phyloP scores from a whole-genome alignment of 1,140 invertebrate genomes.

The Panagrolaimus sp. region DNA sequence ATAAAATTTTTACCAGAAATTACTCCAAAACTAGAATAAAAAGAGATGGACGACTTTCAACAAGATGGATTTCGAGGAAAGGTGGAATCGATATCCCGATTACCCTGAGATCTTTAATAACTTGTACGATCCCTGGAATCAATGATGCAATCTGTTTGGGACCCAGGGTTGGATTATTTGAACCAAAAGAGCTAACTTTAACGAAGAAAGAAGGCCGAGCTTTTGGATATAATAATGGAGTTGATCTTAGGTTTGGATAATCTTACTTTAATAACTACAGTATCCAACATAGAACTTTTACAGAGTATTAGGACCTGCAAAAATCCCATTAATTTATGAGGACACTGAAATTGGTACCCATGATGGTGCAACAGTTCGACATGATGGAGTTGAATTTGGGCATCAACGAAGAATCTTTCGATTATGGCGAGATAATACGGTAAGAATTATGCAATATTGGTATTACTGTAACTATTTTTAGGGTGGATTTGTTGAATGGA shows the following conservation, averaged over 20 bases:
- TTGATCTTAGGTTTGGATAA: conserved; percentile 15
- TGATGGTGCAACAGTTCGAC: background rate
- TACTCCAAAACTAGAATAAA: conserved; percentile 14
- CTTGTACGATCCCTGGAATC: conserved; percentile 8
- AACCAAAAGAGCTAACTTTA: background rate
- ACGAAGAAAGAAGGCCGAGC: conserved; percentile 5
- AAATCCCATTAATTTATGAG: background rate
- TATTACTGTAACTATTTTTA: too few relatives aligned
- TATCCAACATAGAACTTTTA: background rate
- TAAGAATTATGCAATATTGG: too few relatives aligned
- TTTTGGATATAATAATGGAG: conserved; percentile 16
- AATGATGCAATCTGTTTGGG: conserved; percentile 17
- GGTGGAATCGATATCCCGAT: conserved; percentile 13
- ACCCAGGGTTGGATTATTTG: conserved; percentile 16
- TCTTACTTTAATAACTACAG: background rate
- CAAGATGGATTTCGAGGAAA: conserved; percentile 14
- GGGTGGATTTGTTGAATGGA: conserved; percentile 14
- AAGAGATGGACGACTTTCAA: background rate
- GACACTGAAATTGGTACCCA: conserved; percentile 14
- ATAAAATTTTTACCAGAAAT: background rate
- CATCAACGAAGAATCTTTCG: background rate
- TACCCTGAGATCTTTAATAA: background rate
- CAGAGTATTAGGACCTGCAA: background rate
- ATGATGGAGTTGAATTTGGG: conserved; percentile 11
- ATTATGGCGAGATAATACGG: background rate